phyloP scores from a whole-genome alignment of 1,140 invertebrate species.

The Platyscapa corneri region DNA sequence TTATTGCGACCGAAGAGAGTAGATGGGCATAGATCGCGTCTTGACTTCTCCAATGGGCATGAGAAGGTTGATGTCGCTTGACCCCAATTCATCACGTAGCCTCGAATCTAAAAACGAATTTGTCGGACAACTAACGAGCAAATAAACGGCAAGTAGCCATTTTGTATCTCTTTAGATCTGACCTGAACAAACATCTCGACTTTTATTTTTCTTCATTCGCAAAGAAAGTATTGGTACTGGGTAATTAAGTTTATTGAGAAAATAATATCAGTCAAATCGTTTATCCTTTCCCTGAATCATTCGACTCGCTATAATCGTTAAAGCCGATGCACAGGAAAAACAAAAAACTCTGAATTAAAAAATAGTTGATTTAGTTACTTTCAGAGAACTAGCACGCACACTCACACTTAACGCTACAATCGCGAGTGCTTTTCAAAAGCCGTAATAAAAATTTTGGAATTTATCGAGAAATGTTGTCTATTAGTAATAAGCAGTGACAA shows the following conservation, averaged over 20 bases:
- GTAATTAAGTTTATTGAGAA: no score
- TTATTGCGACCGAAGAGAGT: neutral
- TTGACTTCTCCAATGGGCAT: neutral
- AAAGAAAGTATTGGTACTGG: neutral
- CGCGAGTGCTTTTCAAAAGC: no score
- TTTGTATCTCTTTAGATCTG: neutral
- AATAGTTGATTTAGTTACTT: neutral
- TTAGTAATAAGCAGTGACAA: neutral
- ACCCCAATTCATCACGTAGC: conserved; percentile 35
- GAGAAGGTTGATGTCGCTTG: conserved; percentile 29
- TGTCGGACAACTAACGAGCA: neutral
- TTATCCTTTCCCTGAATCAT: no score
- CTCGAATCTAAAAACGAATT: conserved; percentile 40
- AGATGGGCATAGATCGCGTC: neutral
- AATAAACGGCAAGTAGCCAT: neutral
- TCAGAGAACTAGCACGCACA: no score
- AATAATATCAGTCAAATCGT: no score
- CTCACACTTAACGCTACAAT: no score
- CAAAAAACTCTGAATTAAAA: neutral
- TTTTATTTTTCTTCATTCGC: neutral
- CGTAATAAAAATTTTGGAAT: neutral
- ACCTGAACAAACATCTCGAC: no score
- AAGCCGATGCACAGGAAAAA: neutral
- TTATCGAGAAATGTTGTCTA: no score
- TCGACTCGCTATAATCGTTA: neutral